A percentile compares a stretch with the other conserved stretches of the same genome.
These are phyloP conservation scores for Drosophila obscura DNA, from an alignment of 1,140 invertebrate species.

Conservation along the genomic window DNA sequence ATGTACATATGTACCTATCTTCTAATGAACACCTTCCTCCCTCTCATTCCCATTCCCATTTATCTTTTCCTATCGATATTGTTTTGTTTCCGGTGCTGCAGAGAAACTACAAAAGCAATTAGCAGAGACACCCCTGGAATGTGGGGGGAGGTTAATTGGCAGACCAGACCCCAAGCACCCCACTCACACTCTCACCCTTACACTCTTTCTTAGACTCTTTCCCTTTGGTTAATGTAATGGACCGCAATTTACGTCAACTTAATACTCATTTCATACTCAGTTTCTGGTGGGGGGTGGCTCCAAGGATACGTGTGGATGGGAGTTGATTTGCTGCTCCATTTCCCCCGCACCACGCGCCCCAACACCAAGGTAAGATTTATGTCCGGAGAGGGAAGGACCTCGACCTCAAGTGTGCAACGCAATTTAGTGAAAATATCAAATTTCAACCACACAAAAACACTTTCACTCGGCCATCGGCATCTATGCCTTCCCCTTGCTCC, in stretches of 20 bases:
- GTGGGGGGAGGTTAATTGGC: constrained; percentile 57
- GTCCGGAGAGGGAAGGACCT: constrained; percentile 39
- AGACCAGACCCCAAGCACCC: constrained; percentile 1
- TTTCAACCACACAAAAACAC: constrained; percentile 60
- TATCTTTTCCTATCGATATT: constrained; percentile 26
- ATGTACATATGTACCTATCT: too few species aligned
- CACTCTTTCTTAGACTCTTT: background rate
- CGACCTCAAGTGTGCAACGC: constrained; percentile 79
- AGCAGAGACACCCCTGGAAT: constrained; percentile 38
- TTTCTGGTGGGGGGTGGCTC: background rate
- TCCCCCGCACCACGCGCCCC: constrained; percentile 41
- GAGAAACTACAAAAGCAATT: constrained; percentile 59
- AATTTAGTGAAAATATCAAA: constrained; percentile 82
- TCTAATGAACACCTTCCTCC: background rate
- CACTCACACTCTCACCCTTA: background rate
- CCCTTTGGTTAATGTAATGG: constrained; percentile 78
- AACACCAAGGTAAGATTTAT: constrained; percentile 75
- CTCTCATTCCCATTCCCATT: background rate
- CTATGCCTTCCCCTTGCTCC: too few species aligned
- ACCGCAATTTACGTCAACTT: constrained; percentile 83
- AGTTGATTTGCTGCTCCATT: constrained; percentile 72
- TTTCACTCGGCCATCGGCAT: constrained; percentile 21
- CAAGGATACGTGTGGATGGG: constrained; percentile 21
- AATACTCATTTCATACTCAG: constrained; percentile 63
- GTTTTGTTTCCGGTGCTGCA: constrained; percentile 19